phyloP scores from a whole-genome alignment of 2,113 vertebrate species.

The Neolamprologus sp. region DNA sequence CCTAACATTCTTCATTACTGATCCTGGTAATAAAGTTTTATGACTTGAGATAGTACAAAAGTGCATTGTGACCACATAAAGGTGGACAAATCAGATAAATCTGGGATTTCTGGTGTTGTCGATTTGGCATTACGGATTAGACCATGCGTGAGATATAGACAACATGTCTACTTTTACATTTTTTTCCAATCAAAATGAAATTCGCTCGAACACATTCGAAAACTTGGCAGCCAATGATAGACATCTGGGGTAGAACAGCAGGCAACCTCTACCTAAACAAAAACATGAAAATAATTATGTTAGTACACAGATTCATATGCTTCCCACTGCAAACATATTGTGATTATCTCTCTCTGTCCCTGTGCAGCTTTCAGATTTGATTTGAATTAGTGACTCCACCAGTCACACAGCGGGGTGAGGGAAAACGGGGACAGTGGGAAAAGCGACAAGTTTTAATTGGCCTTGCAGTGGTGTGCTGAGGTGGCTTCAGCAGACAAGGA shows the following conservation, averaged over 20 bases:
- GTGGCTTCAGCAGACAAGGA: neutral
- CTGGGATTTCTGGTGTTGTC: neutral
- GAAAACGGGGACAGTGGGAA: neutral
- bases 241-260: slow-evolving; percentile 55
- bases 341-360: slow-evolving; percentile 34
- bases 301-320: slow-evolving; percentile 35
- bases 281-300: slow-evolving; percentile 47
- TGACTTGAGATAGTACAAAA: neutral
- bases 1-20: neutral
- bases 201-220: neutral
- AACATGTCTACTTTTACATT: neutral
- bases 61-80: neutral
- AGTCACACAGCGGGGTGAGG: slow-evolving; percentile 12
- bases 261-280: slow-evolving; percentile 36
- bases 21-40: neutral
- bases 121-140: neutral
- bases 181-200: neutral
- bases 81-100: neutral
- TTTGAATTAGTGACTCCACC: slow-evolving; percentile 55
- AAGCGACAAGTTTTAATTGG: slow-evolving; percentile 47
- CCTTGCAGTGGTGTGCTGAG: neutral
- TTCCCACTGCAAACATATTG: slow-evolving; percentile 48
- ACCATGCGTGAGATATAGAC: neutral
- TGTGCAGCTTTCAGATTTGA: slow-evolving; percentile 26
- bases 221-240: slow-evolving; percentile 32